A percentile compares a stretch with the other conserved stretches of the same genome.
These are phyloP conservation scores for Drosophila rellima DNA, from an alignment of 2,888 invertebrate species.

Conservation along the genomic window DNA sequence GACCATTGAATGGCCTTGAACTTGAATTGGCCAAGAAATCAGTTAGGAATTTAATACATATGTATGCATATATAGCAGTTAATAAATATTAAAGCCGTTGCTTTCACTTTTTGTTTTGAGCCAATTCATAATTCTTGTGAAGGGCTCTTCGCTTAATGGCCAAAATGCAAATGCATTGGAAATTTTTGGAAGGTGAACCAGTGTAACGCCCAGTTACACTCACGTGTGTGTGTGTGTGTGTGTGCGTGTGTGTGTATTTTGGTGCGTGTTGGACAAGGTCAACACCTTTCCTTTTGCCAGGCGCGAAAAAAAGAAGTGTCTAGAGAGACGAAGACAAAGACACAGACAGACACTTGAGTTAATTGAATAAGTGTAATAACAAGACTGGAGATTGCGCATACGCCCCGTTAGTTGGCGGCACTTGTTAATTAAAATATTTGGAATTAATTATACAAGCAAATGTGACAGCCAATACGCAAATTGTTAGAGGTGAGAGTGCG, in stretches of 20 bases:
- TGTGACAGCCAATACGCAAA: slow-evolving; percentile 25
- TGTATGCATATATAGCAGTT: slow-evolving; percentile 1
- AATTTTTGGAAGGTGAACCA: slow-evolving; percentile 67
- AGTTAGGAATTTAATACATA: slow-evolving; percentile 7
- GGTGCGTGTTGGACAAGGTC: slow-evolving; percentile 68
- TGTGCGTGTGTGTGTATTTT: slow-evolving; percentile 30
- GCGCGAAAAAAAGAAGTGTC: slow-evolving; percentile 10
- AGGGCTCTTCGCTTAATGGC: slow-evolving; percentile 56
- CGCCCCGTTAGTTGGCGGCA: slow-evolving; percentile 57
- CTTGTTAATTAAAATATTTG: slow-evolving; percentile 77
- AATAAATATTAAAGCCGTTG: background rate
- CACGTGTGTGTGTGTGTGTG: slow-evolving; percentile 23
- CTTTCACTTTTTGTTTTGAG: slow-evolving; percentile 43
- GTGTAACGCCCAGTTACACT: slow-evolving; percentile 52
- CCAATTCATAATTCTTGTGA: slow-evolving; percentile 50
- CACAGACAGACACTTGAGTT: slow-evolving; percentile 36
- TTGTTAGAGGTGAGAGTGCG: background rate
- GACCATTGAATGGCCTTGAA: slow-evolving; percentile 68
- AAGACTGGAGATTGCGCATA: slow-evolving; percentile 70
- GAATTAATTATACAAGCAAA: slow-evolving; percentile 67
- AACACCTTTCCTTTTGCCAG: slow-evolving; percentile 79
- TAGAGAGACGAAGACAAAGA: slow-evolving; percentile 15
- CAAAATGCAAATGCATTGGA: slow-evolving; percentile 57
- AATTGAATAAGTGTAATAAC: slow-evolving; percentile 73
- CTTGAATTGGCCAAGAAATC: slow-evolving; percentile 57